Conservation (phyloP, 2,888 invertebrate genomes). For the Plebejus argus region DNA sequence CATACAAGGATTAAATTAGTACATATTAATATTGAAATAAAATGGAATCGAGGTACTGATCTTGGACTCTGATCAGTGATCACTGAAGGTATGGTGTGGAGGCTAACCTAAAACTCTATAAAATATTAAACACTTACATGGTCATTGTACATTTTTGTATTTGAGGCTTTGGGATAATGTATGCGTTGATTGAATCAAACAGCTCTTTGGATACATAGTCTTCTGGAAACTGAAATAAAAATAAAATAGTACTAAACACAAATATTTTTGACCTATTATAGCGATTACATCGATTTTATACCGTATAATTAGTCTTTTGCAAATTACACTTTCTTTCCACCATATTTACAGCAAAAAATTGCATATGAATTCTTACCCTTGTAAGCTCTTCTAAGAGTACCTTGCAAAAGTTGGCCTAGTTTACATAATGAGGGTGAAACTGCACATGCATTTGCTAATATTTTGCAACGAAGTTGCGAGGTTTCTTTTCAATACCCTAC, state of each 20-base stretch:
- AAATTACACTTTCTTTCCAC: background rate
- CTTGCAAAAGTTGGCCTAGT: background rate
- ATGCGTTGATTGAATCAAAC: conserved; percentile 96
- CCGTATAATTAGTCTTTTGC: background rate
- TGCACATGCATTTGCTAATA: background rate
- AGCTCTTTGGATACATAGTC: conserved; percentile 95
- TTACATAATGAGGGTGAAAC: background rate
- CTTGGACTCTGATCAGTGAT: background rate
- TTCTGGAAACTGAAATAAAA: conserved; percentile 87
- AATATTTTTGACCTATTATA: background rate
- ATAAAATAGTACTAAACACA: conserved; percentile 14
- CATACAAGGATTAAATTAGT: too few relatives aligned
- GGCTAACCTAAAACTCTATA: conserved; percentile 19
- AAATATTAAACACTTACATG: conserved; percentile 82
- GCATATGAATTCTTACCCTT: background rate
- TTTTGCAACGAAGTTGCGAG: background rate
- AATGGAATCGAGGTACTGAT: background rate
- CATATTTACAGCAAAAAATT: background rate
- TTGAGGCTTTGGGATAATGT: conserved; percentile 97
- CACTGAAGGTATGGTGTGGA: background rate
- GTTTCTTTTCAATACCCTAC: background rate
- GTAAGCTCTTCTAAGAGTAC: background rate
- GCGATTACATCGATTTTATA: too few relatives aligned
- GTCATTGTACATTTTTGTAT: conserved; percentile 94
- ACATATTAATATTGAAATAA: too few relatives aligned